Evolutionary conservation across 2,888 invertebrate species (phyloP), one percentile per base, ranked within the genome.

Genomic region (Thysanoteuthis rhombus): DNA sequence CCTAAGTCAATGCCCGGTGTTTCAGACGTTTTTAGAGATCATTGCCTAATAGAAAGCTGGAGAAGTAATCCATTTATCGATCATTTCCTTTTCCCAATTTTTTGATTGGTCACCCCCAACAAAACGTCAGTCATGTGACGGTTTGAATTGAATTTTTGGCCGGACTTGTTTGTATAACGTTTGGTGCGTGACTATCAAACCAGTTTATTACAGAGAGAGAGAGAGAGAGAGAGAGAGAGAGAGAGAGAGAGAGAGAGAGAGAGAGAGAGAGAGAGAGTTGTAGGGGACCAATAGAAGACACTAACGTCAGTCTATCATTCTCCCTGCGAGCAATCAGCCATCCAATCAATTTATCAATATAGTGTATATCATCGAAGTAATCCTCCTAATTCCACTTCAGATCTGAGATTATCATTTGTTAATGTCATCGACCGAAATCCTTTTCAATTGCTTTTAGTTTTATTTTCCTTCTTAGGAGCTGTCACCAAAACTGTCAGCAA

Each of bases 251-350:
- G 42, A 12, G 6, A 3, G 16, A 12, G 42, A 12, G 42, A 6
- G 58, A 8, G 58, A 1, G 58, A 28, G 58, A 28, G 0, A 58
- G 16, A 75, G 0, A n/a, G 16, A 19, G 75, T n/a, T 25, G 58
- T 0, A 6, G 25, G 16, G 2, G n/a, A 6, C 25, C 2, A 12
- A n/a, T 16, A 19, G n/a, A 36, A n/a, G n/a, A 1, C n/a, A n/a
- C n/a, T 16, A 12, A 4, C 36, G 75, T n/a, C 36, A 4, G 16
- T 36, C 75, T 0, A 75, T 75, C 75, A 36, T 16, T n/a, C n/a
- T 36, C 12, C 75, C 12, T 16, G 75, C n/a, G 16, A 36, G n/a
- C 75, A 75, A 75, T 75, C 75, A 75, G 12, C 36, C 75, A 36
- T 5, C 25, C 45, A 45, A 10, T 45, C 19, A 19, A 45, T 19